A percentile compares a stretch with the other conserved stretches of the same genome.
Evolutionary conservation across 2,797 vertebrate species (phyloP).

Genomic region (Pogoniulus pusillus): DNA sequence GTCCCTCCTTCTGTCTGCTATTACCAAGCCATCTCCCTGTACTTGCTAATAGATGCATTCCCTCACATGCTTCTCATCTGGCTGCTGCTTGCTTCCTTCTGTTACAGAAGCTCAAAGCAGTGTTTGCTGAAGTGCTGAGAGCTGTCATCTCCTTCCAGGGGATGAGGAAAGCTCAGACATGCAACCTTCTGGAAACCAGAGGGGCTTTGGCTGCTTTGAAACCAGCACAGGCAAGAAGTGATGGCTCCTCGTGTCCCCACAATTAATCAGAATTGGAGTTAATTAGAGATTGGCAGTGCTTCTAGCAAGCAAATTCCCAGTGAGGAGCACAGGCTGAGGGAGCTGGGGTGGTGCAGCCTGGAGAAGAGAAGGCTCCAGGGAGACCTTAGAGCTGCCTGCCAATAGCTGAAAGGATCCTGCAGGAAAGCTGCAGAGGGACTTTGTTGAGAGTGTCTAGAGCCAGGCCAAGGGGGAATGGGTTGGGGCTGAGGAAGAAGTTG

Average conservation of each 20-base stretch:
- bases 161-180: neutral
- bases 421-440: no score
- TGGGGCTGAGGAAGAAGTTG: no score
- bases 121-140: conserved; percentile 57
- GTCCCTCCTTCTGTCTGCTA: conserved; percentile 59
- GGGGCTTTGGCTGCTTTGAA: neutral
- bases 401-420: no score
- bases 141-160: conserved; percentile 49
- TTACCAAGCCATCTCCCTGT: conserved; percentile 60
- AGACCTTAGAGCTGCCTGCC: no score
- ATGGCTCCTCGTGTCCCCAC: neutral
- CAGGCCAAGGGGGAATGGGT: no score
- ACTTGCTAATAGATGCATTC: conserved; percentile 60
- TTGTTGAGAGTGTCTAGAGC: no score
- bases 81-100: conserved; percentile 54
- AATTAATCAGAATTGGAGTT: no score
- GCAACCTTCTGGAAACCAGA: neutral
- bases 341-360: no score
- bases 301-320: neutral
- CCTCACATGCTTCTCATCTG: conserved; percentile 64
- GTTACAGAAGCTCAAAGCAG: neutral
- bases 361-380: no score
- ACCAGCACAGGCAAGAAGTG: neutral
- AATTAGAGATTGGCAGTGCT: no score
- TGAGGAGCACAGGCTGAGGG: neutral